A percentile compares a stretch with the other conserved stretches of the same genome.
These are phyloP conservation scores for Elysia crispata DNA, from an alignment of 2,888 invertebrate genomes.

Conservation along the genomic window DNA sequence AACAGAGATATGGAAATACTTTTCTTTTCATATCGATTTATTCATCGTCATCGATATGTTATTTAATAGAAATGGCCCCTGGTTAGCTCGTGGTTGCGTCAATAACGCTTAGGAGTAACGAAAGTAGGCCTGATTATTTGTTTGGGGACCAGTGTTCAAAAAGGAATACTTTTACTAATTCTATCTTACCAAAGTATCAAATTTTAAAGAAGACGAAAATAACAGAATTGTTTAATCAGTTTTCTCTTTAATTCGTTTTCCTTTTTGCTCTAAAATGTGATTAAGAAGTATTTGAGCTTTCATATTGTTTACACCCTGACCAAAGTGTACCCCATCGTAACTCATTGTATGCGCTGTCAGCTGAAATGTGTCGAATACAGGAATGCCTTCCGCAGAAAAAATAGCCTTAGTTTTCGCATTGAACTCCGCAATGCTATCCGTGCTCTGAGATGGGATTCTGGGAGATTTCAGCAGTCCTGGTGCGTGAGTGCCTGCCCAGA, in stretches of 20 bases:
- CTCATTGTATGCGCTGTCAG: not conserved
- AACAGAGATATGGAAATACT: too few species aligned
- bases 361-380: slow-evolving; percentile 46
- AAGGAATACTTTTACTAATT: too few species aligned
- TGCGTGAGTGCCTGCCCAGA: slow-evolving; percentile 50
- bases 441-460: slow-evolving; percentile 34
- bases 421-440: slow-evolving; percentile 37
- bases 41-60: too few species aligned
- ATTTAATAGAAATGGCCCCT: too few species aligned
- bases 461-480: slow-evolving; percentile 53
- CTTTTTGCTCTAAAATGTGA: not conserved
- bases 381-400: slow-evolving; percentile 37
- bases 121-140: too few species aligned
- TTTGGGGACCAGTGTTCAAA: too few species aligned
- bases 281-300: not conserved
- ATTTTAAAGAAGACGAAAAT: too few species aligned
- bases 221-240: too few species aligned
- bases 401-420: slow-evolving; percentile 38
- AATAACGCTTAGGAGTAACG: too few species aligned
- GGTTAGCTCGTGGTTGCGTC: too few species aligned
- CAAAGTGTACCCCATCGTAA: not conserved
- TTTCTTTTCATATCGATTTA: too few species aligned
- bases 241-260: not conserved
- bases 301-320: not conserved
- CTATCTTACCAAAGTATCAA: too few species aligned